Conservation (phyloP, 2,797 vertebrate genomes). For the Oreochromis mossambicus region DNA sequence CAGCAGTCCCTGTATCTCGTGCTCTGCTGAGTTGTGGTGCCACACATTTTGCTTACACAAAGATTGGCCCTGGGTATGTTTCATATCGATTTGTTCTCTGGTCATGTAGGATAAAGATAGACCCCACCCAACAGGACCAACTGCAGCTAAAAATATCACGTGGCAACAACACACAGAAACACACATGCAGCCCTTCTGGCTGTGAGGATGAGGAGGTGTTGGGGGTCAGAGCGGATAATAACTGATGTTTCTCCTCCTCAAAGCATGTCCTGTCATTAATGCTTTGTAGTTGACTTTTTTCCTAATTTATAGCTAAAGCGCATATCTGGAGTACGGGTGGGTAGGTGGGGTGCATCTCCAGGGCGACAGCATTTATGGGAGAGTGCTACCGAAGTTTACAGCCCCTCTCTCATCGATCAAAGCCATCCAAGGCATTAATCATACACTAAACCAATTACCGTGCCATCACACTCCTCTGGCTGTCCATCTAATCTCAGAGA, state of each 20-base stretch:
- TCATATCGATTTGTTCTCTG: slow-evolving; percentile 66
- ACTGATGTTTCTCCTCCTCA: neutral
- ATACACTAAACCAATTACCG: slow-evolving; percentile 57
- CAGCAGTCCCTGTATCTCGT: neutral
- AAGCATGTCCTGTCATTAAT: slow-evolving; percentile 1
- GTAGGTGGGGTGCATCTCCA: neutral
- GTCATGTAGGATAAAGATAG: slow-evolving; percentile 64
- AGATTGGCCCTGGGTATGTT: slow-evolving; percentile 50
- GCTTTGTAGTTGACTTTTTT: neutral
- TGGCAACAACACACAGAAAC: slow-evolving; percentile 36
- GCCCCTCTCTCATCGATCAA: slow-evolving; percentile 37
- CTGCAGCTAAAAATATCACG: slow-evolving; percentile 55
- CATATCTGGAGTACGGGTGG: neutral
- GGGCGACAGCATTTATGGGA: slow-evolving; percentile 32
- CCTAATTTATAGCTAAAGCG: slow-evolving; percentile 6
- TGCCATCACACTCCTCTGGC: slow-evolving; percentile 25
- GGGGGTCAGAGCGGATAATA: slow-evolving; percentile 28
- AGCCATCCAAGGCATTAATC: slow-evolving; percentile 51
- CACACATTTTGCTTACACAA: slow-evolving; percentile 42
- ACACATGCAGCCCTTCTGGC: neutral
- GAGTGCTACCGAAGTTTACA: slow-evolving; percentile 38
- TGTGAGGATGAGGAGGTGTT: slow-evolving; percentile 12
- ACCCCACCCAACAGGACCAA: slow-evolving; percentile 48
- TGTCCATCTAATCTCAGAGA: slow-evolving; percentile 24
- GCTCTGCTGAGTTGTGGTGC: slow-evolving; percentile 18